Evolutionary conservation across 1,140 invertebrate species (phyloP).

Genomic region (silkworm (Bombyx mori)): DNA sequence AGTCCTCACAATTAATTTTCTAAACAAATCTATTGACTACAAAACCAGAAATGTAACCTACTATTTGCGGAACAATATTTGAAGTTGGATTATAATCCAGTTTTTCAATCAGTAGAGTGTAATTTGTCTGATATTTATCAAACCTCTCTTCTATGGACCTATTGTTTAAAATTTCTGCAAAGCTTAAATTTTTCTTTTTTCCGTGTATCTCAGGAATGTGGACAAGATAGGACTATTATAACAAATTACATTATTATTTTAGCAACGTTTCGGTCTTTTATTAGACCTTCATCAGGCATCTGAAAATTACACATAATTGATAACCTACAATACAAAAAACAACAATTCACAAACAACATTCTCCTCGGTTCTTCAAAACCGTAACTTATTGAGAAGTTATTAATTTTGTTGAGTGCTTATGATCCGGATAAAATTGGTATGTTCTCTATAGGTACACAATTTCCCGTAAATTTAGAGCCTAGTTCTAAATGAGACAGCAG

Average conservation of each 20-base stretch:
- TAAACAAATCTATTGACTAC: not conserved
- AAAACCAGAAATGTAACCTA: not conserved
- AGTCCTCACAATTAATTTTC: not conserved
- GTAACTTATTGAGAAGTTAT: not conserved
- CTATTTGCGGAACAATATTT: not conserved
- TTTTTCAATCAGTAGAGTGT: not conserved
- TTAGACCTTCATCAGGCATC: too few species aligned
- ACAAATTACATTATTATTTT: too few species aligned
- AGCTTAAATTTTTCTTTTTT: not conserved
- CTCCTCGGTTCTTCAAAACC: not conserved
- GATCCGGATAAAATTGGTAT: slow-evolving; percentile 2
- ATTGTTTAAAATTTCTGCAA: not conserved
- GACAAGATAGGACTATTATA: too few species aligned
- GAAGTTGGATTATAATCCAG: not conserved
- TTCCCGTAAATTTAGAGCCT: slow-evolving; percentile 7
- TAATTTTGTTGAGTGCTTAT: not conserved
- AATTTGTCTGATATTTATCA: not conserved
- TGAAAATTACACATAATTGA: too few species aligned
- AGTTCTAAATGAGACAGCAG: slow-evolving; percentile 9
- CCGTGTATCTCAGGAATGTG: too few species aligned
- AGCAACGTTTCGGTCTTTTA: too few species aligned
- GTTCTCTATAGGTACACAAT: slow-evolving; percentile 7
- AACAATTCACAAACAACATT: too few species aligned
- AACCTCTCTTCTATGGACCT: not conserved
- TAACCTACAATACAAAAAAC: too few species aligned